These are phyloP conservation scores for Amorpha juglandis DNA, from an alignment of 2,888 invertebrate genomes.

Conservation along the genomic window DNA sequence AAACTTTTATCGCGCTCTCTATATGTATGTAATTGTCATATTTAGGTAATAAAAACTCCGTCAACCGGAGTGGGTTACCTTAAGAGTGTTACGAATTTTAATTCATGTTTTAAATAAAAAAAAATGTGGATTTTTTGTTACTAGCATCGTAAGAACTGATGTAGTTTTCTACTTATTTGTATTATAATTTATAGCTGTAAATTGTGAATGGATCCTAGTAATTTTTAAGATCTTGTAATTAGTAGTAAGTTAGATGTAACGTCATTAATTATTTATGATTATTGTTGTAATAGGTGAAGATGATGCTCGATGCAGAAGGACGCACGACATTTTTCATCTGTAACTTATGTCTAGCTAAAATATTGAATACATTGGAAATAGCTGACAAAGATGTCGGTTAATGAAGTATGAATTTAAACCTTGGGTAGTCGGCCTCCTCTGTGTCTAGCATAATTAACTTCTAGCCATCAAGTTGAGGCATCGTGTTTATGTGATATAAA, in stretches of 20 bases:
- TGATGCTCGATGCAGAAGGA: constrained; percentile 20
- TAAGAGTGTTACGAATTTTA: constrained; percentile 24
- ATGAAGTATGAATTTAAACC: too few relatives aligned
- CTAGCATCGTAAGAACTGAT: constrained; percentile 50
- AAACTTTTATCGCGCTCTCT: neutral
- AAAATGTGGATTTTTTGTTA: constrained; percentile 27
- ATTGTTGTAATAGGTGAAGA: constrained; percentile 46
- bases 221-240: constrained; percentile 65
- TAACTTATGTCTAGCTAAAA: neutral
- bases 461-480: constrained; percentile 57
- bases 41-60: constrained; percentile 18
- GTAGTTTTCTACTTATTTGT: constrained; percentile 46
- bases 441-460: constrained; percentile 37
- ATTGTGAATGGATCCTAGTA: constrained; percentile 79
- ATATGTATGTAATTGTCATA: neutral
- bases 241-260: constrained; percentile 49
- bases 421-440: neutral
- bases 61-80: constrained; percentile 19
- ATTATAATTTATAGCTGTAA: constrained; percentile 55
- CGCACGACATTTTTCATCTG: neutral
- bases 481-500: constrained; percentile 52
- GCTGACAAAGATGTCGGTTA: neutral
- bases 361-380: constrained; percentile 30
- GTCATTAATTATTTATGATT: constrained; percentile 55
- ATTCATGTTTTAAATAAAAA: constrained; percentile 17